Percentiles rank a stretch among this genome's conserved stretches.
Conservation (phyloP, 2,888 invertebrate species). For the Blastobasis adustella region DNA sequence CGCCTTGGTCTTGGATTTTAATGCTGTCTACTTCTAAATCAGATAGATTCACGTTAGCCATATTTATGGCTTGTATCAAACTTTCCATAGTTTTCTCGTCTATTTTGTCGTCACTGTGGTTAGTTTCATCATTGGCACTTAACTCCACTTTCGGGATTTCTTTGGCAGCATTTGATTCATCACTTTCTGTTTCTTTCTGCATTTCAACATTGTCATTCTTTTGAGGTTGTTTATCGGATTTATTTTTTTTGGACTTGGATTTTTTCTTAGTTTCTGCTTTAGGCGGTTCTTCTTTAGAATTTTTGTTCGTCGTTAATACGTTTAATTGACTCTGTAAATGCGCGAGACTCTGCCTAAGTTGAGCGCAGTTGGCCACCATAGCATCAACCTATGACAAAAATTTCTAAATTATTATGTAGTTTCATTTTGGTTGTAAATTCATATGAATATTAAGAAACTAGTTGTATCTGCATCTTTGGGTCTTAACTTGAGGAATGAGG, state of each 20-base stretch:
- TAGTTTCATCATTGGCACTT: too few species aligned
- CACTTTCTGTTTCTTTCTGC: conserved; percentile 5
- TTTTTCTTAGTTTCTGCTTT: conserved; percentile 57
- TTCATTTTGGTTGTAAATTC: too few species aligned
- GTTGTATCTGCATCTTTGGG: too few species aligned
- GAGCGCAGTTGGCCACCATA: conserved; percentile 76
- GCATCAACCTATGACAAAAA: conserved; percentile 61
- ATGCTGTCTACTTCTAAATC: conserved; percentile 42
- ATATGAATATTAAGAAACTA: too few species aligned
- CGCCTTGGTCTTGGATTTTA: conserved; percentile 20
- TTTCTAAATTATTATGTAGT: too few species aligned
- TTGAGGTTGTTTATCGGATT: conserved; percentile 30
- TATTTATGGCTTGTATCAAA: conserved; percentile 51
- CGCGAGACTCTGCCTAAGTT: conserved; percentile 74
- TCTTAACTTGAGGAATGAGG: too few species aligned
- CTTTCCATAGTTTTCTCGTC: conserved; percentile 48
- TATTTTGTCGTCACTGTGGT: conserved; percentile 23
- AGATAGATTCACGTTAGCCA: conserved; percentile 44
- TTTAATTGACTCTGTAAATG: conserved; percentile 75
- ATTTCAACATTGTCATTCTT: conserved; percentile 23
- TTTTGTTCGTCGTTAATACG: conserved; percentile 48
- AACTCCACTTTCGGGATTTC: conserved; percentile 4
- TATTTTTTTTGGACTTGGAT: conserved; percentile 59
- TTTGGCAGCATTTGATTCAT: conserved; percentile 6
- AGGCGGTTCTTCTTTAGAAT: conserved; percentile 38